A percentile compares a stretch with the other conserved stretches of the same genome.
These are phyloP conservation scores for Ictidomys tridecemlineatus DNA, from an alignment of 2,113 vertebrate species.

Conservation along the genomic window DNA sequence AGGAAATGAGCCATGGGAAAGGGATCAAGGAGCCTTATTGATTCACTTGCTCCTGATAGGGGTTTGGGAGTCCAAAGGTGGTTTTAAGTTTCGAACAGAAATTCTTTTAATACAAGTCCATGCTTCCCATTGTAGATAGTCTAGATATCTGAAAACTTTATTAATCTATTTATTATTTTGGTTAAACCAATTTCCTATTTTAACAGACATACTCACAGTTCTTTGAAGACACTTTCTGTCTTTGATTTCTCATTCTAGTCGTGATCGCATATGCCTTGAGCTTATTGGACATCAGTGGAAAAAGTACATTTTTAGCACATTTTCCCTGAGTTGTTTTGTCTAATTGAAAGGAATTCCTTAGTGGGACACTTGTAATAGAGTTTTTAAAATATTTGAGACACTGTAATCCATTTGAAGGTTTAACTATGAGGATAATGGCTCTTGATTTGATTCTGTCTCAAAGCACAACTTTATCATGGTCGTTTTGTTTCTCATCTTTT, in stretches of 20 bases:
- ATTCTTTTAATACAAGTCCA: not conserved
- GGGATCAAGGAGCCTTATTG: not conserved
- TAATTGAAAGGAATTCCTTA: not conserved
- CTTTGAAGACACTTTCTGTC: not conserved
- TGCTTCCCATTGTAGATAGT: not conserved
- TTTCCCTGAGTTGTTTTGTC: not conserved
- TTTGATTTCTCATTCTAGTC: slow-evolving; percentile 9
- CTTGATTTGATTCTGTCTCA: not conserved
- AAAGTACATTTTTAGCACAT: not conserved
- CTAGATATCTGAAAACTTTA: not conserved
- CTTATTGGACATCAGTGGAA: not conserved
- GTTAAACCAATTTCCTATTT: not conserved
- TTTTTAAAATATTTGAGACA: not conserved
- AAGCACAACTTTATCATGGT: not conserved
- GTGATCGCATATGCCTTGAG: not conserved
- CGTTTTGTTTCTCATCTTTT: not conserved
- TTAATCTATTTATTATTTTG: not conserved
- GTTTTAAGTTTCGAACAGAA: not conserved
- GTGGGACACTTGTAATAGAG: not conserved
- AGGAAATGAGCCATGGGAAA: not conserved
- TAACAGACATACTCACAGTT: not conserved
- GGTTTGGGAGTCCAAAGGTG: not conserved
- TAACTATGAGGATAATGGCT: not conserved
- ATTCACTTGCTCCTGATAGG: not conserved
- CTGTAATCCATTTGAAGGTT: not conserved